phyloP scores from a whole-genome alignment of 1,140 invertebrate species.

The Caenorhabditis tropicalis region DNA sequence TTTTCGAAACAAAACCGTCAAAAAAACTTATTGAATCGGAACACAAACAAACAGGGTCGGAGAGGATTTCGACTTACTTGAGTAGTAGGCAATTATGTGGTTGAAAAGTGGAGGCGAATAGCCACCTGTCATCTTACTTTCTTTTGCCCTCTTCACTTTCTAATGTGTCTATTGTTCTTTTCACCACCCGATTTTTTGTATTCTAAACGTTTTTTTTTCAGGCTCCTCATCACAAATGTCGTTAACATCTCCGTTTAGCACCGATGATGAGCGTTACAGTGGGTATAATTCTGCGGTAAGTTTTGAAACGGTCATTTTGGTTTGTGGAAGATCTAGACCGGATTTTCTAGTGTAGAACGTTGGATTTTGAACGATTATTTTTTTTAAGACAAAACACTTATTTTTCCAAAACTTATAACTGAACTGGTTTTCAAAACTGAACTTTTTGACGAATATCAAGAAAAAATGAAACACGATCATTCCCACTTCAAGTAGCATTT shows the following conservation, averaged over 20 bases:
- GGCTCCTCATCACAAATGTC: slow-evolving; percentile 24
- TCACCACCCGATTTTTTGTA: too few species aligned
- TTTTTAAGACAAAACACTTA: too few species aligned
- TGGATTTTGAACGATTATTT: too few species aligned
- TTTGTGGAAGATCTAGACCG: too few species aligned
- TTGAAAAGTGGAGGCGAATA: neutral
- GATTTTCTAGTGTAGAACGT: too few species aligned
- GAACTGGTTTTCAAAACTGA: too few species aligned
- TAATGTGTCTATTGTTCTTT: neutral
- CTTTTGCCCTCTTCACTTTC: neutral
- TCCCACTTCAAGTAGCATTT: too few species aligned
- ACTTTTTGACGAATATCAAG: too few species aligned
- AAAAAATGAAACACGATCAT: too few species aligned
- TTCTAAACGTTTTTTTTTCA: too few species aligned
- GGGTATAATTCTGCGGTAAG: slow-evolving; percentile 15
- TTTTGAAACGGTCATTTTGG: too few species aligned
- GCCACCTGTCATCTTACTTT: slow-evolving; percentile 29
- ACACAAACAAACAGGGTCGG: neutral
- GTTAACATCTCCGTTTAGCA: slow-evolving; percentile 35
- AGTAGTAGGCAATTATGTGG: slow-evolving; percentile 29
- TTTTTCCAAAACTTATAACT: too few species aligned
- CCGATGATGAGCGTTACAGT: slow-evolving; percentile 24
- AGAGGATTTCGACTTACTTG: slow-evolving; percentile 19
- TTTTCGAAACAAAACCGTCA: slow-evolving; percentile 20
- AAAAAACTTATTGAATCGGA: neutral